Evolutionary conservation across 2,888 invertebrate species (phyloP).

Genomic region (Erannis defoliaria): DNA sequence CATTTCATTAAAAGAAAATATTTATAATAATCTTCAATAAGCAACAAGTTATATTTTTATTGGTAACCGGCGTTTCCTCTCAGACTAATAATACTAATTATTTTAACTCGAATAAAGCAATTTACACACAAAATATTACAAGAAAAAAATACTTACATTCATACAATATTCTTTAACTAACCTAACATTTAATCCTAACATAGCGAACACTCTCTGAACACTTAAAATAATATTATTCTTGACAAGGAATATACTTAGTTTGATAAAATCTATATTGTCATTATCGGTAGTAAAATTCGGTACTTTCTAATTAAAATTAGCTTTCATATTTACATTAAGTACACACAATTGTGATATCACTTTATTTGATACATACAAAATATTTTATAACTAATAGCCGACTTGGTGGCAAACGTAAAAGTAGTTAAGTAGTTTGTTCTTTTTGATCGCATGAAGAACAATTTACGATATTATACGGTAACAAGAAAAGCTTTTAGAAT

Average conservation of each 20-base stretch:
- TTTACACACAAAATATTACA: constrained; percentile 75
- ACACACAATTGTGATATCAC: constrained; percentile 75
- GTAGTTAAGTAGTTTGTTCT: constrained; percentile 51
- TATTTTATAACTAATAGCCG: constrained; percentile 62
- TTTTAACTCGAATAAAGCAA: constrained; percentile 80
- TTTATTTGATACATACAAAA: constrained; percentile 68
- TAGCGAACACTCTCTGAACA: constrained; percentile 82
- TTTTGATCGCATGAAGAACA: constrained; percentile 28
- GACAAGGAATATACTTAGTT: constrained; percentile 68
- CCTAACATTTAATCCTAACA: constrained; percentile 64
- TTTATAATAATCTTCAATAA: constrained; percentile 84
- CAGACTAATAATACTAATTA: constrained; percentile 85
- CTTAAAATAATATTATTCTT: constrained; percentile 69
- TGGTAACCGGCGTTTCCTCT: constrained; percentile 87
- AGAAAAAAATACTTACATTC: constrained; percentile 74
- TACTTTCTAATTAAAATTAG: constrained; percentile 63
- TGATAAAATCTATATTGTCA: constrained; percentile 52
- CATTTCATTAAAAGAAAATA: constrained; percentile 78
- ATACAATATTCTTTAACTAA: constrained; percentile 63
- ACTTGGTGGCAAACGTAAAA: constrained; percentile 61
- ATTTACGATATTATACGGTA: constrained; percentile 31
- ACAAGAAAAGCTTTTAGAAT: constrained; percentile 27
- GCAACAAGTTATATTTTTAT: constrained; percentile 85
- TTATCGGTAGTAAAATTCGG: constrained; percentile 83
- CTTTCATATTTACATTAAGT: constrained; percentile 78